Evolutionary conservation across 1,140 invertebrate species (phyloP).

Genomic region (Hypothenemus hampei): DNA sequence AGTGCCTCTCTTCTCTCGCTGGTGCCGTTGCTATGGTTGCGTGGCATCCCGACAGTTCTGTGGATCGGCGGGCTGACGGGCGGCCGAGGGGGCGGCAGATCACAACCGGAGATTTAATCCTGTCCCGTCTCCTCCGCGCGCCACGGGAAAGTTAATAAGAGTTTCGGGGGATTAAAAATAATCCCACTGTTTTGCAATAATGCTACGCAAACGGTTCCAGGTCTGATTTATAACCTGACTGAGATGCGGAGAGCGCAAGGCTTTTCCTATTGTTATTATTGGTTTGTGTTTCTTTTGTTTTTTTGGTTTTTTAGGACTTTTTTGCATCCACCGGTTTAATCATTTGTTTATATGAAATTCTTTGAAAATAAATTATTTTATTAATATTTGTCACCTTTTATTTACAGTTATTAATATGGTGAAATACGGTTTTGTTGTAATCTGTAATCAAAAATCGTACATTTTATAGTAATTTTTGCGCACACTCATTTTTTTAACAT

Average conservation of each 20-base stretch:
- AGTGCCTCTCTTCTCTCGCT: slow-evolving; percentile 33
- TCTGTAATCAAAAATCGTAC: background rate
- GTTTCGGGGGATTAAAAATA: slow-evolving; percentile 47
- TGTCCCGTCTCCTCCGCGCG: slow-evolving; percentile 34
- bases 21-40: slow-evolving; percentile 44
- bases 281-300: background rate
- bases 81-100: slow-evolving; percentile 31
- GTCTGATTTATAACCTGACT: slow-evolving; percentile 16
- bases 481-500: background rate
- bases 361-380: background rate
- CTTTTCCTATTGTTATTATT: slow-evolving; percentile 7
- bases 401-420: background rate
- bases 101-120: slow-evolving; percentile 46
- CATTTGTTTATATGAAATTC: background rate
- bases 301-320: background rate
- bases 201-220: slow-evolving; percentile 34
- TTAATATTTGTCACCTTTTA: background rate
- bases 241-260: slow-evolving; percentile 12
- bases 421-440: background rate
- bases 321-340: background rate
- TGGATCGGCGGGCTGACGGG: slow-evolving; percentile 28
- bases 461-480: background rate
- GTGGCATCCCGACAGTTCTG: slow-evolving; percentile 45
- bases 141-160: slow-evolving; percentile 46
- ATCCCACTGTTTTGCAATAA: slow-evolving; percentile 48